Evolutionary conservation across 2,113 vertebrate species (phyloP), one percentile per base, ranked within the genome.

Genomic region (Carlito syrichta): DNA sequence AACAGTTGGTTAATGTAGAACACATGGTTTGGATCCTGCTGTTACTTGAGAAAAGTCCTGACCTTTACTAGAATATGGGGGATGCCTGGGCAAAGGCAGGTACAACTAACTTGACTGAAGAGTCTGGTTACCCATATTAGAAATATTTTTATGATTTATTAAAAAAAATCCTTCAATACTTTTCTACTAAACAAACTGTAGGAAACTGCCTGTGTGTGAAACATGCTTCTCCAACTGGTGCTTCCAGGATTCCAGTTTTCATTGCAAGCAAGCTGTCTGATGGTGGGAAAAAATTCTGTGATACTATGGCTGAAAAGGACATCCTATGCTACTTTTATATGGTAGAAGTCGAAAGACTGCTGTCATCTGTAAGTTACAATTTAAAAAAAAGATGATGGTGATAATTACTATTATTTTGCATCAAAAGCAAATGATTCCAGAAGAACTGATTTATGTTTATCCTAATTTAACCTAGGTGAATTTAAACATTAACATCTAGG

Each of bases 401-500:
- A 58, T 68, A n/a, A 40, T 14, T 30, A 73, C 40, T 76, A 38
- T 38, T 68, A 68, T 93, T 52, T 81, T 83, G 23, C 62, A 91
- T 68, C 32, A 86, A 86, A 94, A 86, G n/a, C 62, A 83, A 87
- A 96, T 62, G 30, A 92, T 62, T 23, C 27, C 38, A 78, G 45
- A 94, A 91, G 25, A 97, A 12, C 13, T 73, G 7, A 40, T 82
- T 94, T 96, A 78, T 32, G 58, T 6, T 81, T 50, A 90, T 3
- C 23, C 40, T 85, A 71, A 94, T 78, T n/a, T 74, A 94, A 78
- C 35, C 3, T 71, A 63, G 12, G 32, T 82, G 6, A 94, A 86
- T 91, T 97, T 56, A 74, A 74, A 92, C 91, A 66, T 91, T 81
- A 88, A 20, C 63, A 86, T 45, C 40, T 60, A 63, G 12, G 25